phyloP scores from a whole-genome alignment of 2,113 vertebrate species.

The Silurus glanis region DNA sequence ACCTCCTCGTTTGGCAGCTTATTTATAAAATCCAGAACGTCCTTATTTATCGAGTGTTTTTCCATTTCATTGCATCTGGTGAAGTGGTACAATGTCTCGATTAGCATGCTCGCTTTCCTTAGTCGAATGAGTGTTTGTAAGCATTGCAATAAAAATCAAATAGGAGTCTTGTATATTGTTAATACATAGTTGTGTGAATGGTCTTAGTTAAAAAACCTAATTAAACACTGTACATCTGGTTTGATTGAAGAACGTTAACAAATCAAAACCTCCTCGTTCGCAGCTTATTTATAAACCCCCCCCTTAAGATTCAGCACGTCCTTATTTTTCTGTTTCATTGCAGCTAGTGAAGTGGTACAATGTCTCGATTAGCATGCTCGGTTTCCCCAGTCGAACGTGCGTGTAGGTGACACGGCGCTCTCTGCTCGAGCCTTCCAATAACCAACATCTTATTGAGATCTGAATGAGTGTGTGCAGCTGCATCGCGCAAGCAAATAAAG shows the following conservation, averaged over 20 bases:
- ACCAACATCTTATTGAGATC: conserved; percentile 66
- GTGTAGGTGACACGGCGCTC: conserved; percentile 52
- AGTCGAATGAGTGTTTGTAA: background rate
- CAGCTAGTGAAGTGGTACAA: background rate
- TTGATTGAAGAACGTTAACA: no score
- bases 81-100: background rate
- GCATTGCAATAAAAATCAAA: no score
- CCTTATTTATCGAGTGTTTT: background rate
- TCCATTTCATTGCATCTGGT: background rate
- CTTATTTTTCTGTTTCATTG: background rate
- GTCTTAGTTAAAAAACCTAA: no score
- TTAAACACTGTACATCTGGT: no score
- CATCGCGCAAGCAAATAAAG: conserved; percentile 65
- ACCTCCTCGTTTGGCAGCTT: background rate
- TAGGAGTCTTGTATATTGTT: no score
- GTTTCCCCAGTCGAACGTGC: background rate
- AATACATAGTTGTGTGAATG: no score
- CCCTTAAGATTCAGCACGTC: no score
- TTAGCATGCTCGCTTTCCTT: background rate
- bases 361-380: background rate
- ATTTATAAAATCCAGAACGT: background rate
- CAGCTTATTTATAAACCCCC: background rate
- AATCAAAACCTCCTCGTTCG: no score
- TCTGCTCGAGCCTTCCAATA: conserved; percentile 69
- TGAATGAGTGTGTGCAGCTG: conserved; percentile 61